Conservation (phyloP, 64 coral and sea anemone species). For the Stichodactyla mertensii region DNA sequence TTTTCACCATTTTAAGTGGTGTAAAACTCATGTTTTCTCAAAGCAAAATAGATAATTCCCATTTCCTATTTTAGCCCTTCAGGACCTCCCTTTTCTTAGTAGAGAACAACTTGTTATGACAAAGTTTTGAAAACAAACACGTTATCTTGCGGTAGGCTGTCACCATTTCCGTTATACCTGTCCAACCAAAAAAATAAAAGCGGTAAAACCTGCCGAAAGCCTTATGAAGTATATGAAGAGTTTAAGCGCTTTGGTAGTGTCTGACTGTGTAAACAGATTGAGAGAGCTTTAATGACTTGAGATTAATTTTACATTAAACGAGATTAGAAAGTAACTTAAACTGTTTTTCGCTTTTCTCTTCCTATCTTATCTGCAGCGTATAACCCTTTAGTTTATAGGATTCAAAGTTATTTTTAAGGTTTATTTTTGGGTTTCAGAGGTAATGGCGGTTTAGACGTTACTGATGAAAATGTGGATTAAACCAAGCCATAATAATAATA, state of each 20-base stretch:
- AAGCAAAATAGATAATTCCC: too few species aligned
- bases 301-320: not conserved
- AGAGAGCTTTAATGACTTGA: not conserved
- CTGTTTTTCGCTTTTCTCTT: not conserved
- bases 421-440: not conserved
- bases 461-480: not conserved
- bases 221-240: not conserved
- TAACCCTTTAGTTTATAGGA: not conserved
- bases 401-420: not conserved
- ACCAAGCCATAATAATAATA: not conserved
- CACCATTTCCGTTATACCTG: not conserved
- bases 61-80: too few species aligned
- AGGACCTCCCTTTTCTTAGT: too few species aligned
- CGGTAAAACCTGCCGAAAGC: not conserved
- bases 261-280: not conserved
- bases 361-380: not conserved
- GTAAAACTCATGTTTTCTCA: too few species aligned
- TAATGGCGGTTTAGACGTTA: not conserved
- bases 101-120: not conserved
- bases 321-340: not conserved
- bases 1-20: too few species aligned
- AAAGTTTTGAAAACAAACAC: not conserved
- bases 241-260: not conserved
- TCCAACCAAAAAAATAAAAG: not conserved
- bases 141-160: not conserved